Percentiles rank a stretch among this genome's conserved stretches.
phyloP scores from a whole-genome alignment of 2,113 vertebrate species.

The Syngnathus scovelli region DNA sequence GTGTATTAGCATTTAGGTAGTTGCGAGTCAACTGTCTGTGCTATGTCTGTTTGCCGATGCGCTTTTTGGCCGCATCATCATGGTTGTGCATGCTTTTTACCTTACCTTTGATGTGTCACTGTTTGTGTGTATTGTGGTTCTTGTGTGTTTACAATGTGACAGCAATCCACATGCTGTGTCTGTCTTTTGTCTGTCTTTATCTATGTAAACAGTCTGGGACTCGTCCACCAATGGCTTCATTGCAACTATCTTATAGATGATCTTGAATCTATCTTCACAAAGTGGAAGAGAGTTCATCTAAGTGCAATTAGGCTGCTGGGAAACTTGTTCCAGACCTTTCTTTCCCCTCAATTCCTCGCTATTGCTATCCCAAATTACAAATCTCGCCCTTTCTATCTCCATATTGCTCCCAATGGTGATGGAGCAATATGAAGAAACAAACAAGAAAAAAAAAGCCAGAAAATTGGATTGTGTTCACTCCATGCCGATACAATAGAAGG shows the following conservation, averaged over 20 bases:
- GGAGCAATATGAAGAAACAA: constrained; percentile 32
- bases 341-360: constrained; percentile 53
- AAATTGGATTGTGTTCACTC: constrained; percentile 25
- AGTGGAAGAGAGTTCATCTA: constrained; percentile 60
- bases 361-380: constrained; percentile 40
- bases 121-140: constrained; percentile 50
- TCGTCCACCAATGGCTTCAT: constrained; percentile 54
- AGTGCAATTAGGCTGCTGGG: constrained; percentile 56
- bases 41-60: constrained; percentile 17
- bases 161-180: constrained; percentile 45
- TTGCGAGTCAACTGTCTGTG: constrained; percentile 4
- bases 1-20: constrained; percentile 5
- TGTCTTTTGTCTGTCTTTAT: constrained; percentile 53
- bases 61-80: constrained; percentile 18
- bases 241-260: constrained; percentile 51
- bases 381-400: constrained; percentile 48
- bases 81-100: constrained; percentile 29
- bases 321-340: constrained; percentile 53
- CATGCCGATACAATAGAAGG: constrained; percentile 13
- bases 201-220: constrained; percentile 54
- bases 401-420: constrained; percentile 52
- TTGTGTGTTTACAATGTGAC: constrained; percentile 31
- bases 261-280: constrained; percentile 43
- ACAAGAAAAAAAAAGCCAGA: constrained; percentile 1
- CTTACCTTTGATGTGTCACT: constrained; percentile 43